Base-by-base conservation (phyloP, 2,888 invertebrate genomes). In the Agelastica alni region DNA sequence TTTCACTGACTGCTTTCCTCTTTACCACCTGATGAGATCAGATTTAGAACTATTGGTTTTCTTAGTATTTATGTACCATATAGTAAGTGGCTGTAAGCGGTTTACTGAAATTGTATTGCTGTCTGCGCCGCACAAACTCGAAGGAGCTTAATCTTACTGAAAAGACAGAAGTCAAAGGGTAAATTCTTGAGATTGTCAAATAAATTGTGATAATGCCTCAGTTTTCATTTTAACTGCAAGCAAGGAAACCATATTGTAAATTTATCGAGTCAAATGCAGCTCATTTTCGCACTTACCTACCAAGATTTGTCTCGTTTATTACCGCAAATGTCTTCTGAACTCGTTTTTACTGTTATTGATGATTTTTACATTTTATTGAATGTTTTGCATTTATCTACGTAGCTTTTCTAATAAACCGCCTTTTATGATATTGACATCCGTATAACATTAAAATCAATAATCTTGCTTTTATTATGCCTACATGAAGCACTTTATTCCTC, bases 11-110 rank as follows among this genome's bases (percentile, higher is more conserved):
- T 46, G 62, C 62, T 66, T 64, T 66, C 64, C 62, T 62, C 61
- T 68, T 67, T 67, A 67, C 69, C 70, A 69, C 67, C 66, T 61
- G 70, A 69, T 67, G 70, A 47, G 69, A 70, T 70, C 69, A 67
- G 70, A 68, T 68, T 70, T 69, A 68, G 63, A 69, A 68, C 66
- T 64, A 68, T 68, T 64, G 64, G 63, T 66, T 67, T 67, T 66
- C 58, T 65, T 53, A 59, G 47, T 60, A 53, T 54, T 60, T 65
- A 65, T 63, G 59, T 54, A 41, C 56, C 51, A 49, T 34, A 48
- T 58, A 59, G 60, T 67, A 66, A 67, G 64, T 64, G 58, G 60
- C 60, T 57, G 59, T 55, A 60, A 59, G 61, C 59, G 58, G 61
- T 65, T 64, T 57, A 61, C 63, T 64, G 56, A 62, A 60, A 64